Base-by-base conservation (phyloP, 1,140 invertebrate species). In the Ceratina japonica region DNA sequence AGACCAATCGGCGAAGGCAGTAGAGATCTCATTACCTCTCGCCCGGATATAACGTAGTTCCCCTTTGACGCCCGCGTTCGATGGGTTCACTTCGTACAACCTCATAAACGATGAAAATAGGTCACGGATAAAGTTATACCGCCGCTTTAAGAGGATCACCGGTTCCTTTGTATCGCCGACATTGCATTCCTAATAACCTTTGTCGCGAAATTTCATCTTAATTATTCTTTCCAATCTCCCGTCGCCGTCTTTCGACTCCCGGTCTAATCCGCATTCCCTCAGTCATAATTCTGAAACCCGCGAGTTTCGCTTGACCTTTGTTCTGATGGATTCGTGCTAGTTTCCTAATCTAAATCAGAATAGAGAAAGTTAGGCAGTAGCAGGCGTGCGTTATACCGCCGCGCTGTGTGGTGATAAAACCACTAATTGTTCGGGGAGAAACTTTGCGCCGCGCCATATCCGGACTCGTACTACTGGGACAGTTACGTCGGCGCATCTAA, bases 51-150 rank as follows among this genome's bases (percentile, higher is more conserved):
- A 85, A 83, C 56, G 49, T 78, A 79, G 65, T 84, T 85, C 22
- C 73, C 71, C 75, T 80, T 69, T 82, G 83, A 86, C 80, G 83
- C 83, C 80, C 73, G 70, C 56, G 68, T 85, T 80, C 80, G 84
- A 85, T 86, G 75, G 76, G 54, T 63, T 76, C 62, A 70, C 68
- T 79, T 68, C 52, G 59, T 49, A 75, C 65, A 85, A 79, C 76
- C 63, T 85, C 64, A 76, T 78, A 75, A 81, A 73, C 20, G 58
- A 65, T 58, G 72, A 74, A 86, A 86, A 61, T 82, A 56, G 83
- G 83, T 82, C 84, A 85, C 75, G 80, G 73, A 82, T 85, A 62
- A 70, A 76, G 49, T 68, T 80, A 74, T 79, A 70, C 54, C 54
- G 71, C 7, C 27, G 13, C 31, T 22, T 62, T 72, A 76, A n/a